Percentiles rank a stretch among this genome's conserved stretches.
phyloP scores from a whole-genome alignment of 2,113 vertebrate species.

The Electrona antarctica region DNA sequence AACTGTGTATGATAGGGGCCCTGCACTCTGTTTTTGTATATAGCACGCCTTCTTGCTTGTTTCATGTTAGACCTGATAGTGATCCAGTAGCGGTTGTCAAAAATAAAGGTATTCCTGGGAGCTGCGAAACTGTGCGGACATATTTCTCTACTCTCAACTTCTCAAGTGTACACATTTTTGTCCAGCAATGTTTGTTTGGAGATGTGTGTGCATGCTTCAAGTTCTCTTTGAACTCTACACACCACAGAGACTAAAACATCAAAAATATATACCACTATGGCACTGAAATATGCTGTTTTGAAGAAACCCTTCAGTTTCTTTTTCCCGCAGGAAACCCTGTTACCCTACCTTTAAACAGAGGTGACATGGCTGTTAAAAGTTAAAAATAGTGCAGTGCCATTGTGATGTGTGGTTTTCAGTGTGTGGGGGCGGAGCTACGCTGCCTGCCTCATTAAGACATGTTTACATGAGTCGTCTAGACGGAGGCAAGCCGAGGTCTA shows the following conservation, averaged over 20 bases:
- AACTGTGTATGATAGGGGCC: no score
- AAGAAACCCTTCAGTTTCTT: background rate
- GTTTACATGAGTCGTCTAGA: constrained; percentile 74
- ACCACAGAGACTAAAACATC: background rate
- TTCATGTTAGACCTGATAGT: no score
- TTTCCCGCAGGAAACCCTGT: background rate
- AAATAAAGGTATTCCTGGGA: no score
- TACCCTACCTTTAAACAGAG: background rate
- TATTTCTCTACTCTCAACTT: no score
- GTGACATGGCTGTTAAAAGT: background rate
- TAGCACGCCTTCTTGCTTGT: no score
- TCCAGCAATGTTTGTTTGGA: no score
- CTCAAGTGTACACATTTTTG: no score
- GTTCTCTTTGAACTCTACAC: background rate
- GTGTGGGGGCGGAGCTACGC: constrained; percentile 37
- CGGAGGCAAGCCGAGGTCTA: constrained; percentile 43
- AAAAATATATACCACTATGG: background rate
- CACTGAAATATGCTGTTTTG: background rate
- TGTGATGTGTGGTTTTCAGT: constrained; percentile 44
- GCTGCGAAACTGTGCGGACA: no score
- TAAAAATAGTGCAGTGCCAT: constrained; percentile 3
- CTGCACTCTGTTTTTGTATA: no score
- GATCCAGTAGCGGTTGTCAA: no score
- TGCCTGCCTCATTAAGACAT: constrained; percentile 63
- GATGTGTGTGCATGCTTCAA: no score